Conservation (phyloP, 2,113 vertebrate species). For the Tupaia chinensis region DNA sequence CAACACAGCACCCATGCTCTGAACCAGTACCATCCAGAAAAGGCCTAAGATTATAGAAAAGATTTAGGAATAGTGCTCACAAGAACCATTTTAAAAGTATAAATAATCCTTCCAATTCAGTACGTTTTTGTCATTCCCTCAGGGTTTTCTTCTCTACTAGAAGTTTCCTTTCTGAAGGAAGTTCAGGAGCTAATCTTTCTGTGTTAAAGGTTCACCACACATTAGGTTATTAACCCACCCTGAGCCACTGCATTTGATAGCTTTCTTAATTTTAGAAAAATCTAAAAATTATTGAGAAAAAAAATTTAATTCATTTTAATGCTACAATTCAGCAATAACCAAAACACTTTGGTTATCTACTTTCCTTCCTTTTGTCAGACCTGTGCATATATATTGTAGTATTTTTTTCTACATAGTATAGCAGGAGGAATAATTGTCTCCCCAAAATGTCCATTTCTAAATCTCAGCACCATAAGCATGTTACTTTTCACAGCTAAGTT, state of each 20-base stretch:
- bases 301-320: not conserved
- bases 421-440: not conserved
- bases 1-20: not conserved
- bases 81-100: not conserved
- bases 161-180: not conserved
- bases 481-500: not conserved
- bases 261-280: not conserved
- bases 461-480: not conserved
- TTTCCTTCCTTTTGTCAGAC: not conserved
- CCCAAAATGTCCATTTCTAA: not conserved
- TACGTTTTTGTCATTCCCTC: too few species aligned
- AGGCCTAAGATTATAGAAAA: not conserved
- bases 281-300: not conserved
- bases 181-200: not conserved
- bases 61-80: not conserved
- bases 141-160: not conserved
- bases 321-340: not conserved
- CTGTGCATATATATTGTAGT: not conserved
- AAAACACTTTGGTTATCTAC: not conserved
- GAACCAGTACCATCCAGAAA: not conserved
- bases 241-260: not conserved
- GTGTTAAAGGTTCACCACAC: not conserved
- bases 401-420: not conserved
- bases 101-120: not conserved
- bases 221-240: not conserved